Conservation (phyloP, 2,797 vertebrate genomes). For the Potorous gilbertii region DNA sequence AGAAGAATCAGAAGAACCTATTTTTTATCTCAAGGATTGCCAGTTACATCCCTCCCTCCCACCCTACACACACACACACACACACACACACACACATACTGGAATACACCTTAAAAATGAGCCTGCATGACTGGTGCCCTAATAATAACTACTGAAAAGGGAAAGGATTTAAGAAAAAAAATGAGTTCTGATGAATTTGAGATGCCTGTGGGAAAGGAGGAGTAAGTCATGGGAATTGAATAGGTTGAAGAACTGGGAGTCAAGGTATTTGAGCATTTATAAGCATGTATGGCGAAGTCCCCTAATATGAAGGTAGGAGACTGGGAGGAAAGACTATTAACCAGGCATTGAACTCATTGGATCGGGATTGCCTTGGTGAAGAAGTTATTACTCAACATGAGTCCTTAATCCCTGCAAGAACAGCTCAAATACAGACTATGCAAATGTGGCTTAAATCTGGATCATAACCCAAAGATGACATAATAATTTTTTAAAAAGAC, state of each 20-base stretch:
- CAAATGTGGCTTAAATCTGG: not conserved
- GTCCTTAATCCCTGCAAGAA: not conserved
- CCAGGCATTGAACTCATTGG: not conserved
- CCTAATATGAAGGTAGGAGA: not conserved
- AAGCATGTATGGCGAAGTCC: not conserved
- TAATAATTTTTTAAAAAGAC: not conserved
- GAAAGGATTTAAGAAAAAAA: not conserved
- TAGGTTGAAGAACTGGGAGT: not conserved
- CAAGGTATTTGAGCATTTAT: not conserved
- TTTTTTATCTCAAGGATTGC: constrained; percentile 61
- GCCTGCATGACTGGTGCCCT: not conserved
- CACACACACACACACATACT: not conserved
- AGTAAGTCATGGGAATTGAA: not conserved
- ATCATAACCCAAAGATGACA: not conserved
- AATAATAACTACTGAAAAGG: not conserved
- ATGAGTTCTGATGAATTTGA: not conserved
- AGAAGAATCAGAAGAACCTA: constrained; percentile 57
- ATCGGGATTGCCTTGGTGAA: not conserved
- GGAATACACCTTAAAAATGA: not conserved
- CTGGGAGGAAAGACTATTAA: not conserved
- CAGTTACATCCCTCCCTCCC: constrained; percentile 6
- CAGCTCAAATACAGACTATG: not conserved
- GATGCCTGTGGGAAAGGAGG: not conserved
- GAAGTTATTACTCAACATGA: not conserved
- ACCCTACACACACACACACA: not conserved